Base-by-base conservation (phyloP, 2,888 invertebrate species). In the Hirtodrosophila alboralis region DNA sequence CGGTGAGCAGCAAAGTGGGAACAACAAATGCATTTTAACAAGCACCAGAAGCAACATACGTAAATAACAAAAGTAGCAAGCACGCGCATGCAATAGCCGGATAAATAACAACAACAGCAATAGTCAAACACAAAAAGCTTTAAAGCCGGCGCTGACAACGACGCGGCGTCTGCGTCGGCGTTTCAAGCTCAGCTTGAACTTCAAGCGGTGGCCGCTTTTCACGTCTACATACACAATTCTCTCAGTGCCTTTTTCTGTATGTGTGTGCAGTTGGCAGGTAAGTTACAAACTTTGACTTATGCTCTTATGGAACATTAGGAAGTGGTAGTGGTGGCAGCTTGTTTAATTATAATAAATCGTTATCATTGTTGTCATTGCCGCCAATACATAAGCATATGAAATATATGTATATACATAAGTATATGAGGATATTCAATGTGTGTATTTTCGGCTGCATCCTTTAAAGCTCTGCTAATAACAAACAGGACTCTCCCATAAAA, bases 71-170 rank as follows among this genome's bases (percentile, higher is more conserved):
- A 12, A 38, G 26, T 14, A 12, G n/a, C 3, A 41, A 44, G 30
- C 27, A 37, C 31, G 31, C 34, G 33, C 34, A 61, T 73, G 62
- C 76, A 75, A 75, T 67, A 59, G 76, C 40, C 61, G 61, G 45
- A 59, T 13, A 13, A 51, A 28, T 12, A 47, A 33, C 8, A 33
- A 37, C 16, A 23, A 1, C 23, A 23, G n/a, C n/a, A 23, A 23
- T 18, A 18, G 18, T 18, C 18, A 18, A 18, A 27, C 14, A 27
- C 14, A 12, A 34, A 13, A 66, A 54, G 36, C 60, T 34, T 21
- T 40, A 9, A 37, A 54, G 57, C 52, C 62, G 70, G 45, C 68
- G 54, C 21, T 23, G 21, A 16, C 23, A 13, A 27, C 18, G 23
- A n/a, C 21, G 12, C 26, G 16, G 18, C 48, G 51, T 48, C 34